Evolutionary conservation across 2,797 vertebrate genomes (phyloP), one percentile per base, ranked within the genome.

Genomic region (Hephaestus fuliginosus): DNA sequence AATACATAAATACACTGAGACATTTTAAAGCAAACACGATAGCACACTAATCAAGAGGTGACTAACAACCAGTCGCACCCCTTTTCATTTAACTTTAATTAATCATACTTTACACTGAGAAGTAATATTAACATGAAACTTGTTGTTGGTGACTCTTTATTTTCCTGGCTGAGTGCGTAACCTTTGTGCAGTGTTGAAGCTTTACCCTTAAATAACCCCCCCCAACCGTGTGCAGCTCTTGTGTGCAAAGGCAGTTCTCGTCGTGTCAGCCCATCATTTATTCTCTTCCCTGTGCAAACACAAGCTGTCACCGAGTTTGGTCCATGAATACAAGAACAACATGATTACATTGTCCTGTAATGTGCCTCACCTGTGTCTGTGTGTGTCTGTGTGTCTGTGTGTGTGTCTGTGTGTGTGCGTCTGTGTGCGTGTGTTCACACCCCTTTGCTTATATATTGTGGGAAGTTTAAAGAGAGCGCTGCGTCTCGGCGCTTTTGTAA

Each of bases 221-320:
- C 25, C 25, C 25, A 25, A 25, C 39, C 18, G 30, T 61, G 28
- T 52, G 49, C 22, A 6, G 41, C 53, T 43, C 41, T 43, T 80
- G 70, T 84, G 67, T 74, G 48, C 55, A n/a, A 12, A 85, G 76
- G 68, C 22, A 11, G 22, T n/a, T 15, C 78, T 62, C 7, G 1
- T 1, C 1, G 39, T 60, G 65, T 66, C 73, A 77, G 52, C 62
- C 28, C 52, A 43, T 83, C 56, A 43, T 82, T 67, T 25, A n/a
- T 41, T 28, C 80, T 33, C 41, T n/a, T 39, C 6, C 25, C 55
- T 76, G 70, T 52, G 81, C 77, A 89, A 92, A 90, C 82, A 88
- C 30, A 57, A 62, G 67, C 55, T 15, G 62, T 74, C 65, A n/a
- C 48, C 46, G 43, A 10, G 64, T 70, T 60, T 66, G 44, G 1